Evolutionary conservation across 2,113 vertebrate genomes (phyloP), one percentile per base, ranked within the genome.

Genomic region (Hymenochirus boettgeri): DNA sequence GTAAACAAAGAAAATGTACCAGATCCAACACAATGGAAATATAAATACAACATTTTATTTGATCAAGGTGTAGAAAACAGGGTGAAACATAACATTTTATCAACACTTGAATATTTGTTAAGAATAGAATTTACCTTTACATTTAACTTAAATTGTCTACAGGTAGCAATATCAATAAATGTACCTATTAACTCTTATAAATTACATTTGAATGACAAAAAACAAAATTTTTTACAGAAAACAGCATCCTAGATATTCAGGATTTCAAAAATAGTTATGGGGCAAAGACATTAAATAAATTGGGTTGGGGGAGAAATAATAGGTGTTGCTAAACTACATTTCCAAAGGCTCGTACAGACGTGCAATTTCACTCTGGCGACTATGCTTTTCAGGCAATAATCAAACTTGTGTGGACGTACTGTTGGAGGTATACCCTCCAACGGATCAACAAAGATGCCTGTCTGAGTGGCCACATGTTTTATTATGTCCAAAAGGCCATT

Each of bases 131-230:
- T 15, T 8, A 29, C 2, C 29, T 46, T 42, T 13, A 18, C 26
- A 46, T 13, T 24, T 35, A 8, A 58, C 65, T 22, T 13, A 2
- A 55, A 24, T 19, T 18, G 19, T 11, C 24, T 71, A 12, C 0
- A 0, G 18, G 4, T 73, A 26, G 71, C 47, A 62, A 27, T 31
- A 7, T 0, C 59, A 27, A 18, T 2, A 48, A 7, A 5, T 15
- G 42, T 74, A 51, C 42, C 42, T 51, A 19, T 69, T 35, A 50
- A 33, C 46, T 2, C 21, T 4, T 27, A 51, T 45, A 24, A 50
- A 22, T 58, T 75, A 67, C 1, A 51, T 62, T 71, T 74, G 57
- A 45, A 18, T 45, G 71, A 48, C 56, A 27, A 63, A 42, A 56
- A 46, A 62, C 33, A 56, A 39, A 24, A 25, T 0, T 0, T 53